Evolutionary conservation across 2,113 vertebrate species (phyloP).

Genomic region (Aldabrachelys gigantea): DNA sequence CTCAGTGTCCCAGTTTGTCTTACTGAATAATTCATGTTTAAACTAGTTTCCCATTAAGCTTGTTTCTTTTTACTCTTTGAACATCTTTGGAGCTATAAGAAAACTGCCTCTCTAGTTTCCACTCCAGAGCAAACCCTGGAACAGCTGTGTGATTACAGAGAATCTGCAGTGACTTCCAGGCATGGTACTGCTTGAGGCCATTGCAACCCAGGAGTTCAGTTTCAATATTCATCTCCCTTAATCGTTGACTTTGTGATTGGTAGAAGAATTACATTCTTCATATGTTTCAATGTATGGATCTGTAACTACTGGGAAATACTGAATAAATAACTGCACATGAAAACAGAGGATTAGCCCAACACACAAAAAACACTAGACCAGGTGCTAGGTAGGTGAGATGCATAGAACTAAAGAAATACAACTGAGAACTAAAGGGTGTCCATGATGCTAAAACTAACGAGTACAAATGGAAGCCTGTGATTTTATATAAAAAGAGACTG

Average conservation of each 20-base stretch:
- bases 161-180: neutral
- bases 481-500: neutral
- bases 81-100: neutral
- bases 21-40: neutral
- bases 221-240: neutral
- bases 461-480: neutral
- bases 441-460: neutral
- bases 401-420: neutral
- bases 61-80: neutral
- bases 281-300: neutral
- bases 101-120: neutral
- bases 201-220: slow-evolving; percentile 1
- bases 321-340: neutral
- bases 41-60: neutral
- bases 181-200: neutral
- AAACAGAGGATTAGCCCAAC: neutral
- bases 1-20: slow-evolving; percentile 14
- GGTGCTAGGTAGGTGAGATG: neutral
- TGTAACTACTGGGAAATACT: neutral
- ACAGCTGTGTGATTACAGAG: slow-evolving; percentile 47
- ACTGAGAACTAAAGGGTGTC: neutral
- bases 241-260: neutral
- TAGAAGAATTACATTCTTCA: neutral
- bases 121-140: neutral
- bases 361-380: neutral